These are phyloP conservation scores for Lasaia peninsularis DNA, from an alignment of 1,140 invertebrate species.

Conservation along the genomic window DNA sequence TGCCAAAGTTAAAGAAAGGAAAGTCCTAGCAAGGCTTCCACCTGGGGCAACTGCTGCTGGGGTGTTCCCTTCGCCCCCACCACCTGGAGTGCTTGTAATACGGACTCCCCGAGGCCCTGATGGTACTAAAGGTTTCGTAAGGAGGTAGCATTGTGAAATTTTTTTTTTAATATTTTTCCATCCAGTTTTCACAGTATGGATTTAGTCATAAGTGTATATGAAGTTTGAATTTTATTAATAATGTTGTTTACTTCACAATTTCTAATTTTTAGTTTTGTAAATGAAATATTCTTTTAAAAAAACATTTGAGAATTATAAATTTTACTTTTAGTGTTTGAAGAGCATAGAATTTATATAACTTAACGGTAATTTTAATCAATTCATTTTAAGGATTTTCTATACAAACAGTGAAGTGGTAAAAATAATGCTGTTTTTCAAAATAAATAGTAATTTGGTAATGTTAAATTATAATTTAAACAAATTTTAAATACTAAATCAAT, in stretches of 20 bases:
- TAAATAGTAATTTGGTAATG: too few relatives aligned
- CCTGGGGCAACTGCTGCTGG: conserved; percentile 44
- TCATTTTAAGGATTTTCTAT: too few relatives aligned
- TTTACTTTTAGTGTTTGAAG: too few relatives aligned
- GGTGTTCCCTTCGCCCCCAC: conserved; percentile 65
- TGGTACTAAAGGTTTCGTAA: conserved; percentile 77
- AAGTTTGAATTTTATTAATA: conserved; percentile 2
- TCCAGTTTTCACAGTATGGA: neutral
- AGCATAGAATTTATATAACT: too few relatives aligned
- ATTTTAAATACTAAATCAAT: too few relatives aligned
- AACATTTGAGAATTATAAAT: too few relatives aligned
- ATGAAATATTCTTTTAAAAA: too few relatives aligned
- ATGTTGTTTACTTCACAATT: conserved; percentile 25
- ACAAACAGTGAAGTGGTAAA: too few relatives aligned
- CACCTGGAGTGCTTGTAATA: conserved; percentile 73
- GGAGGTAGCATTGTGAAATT: conserved; percentile 73
- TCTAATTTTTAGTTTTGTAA: too few relatives aligned
- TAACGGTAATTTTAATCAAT: too few relatives aligned
- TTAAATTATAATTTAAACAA: too few relatives aligned
- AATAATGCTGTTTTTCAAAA: too few relatives aligned
- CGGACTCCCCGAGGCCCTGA: conserved; percentile 77
- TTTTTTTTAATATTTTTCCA: neutral
- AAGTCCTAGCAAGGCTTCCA: conserved; percentile 52
- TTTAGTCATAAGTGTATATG: neutral
- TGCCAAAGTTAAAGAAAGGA: conserved; percentile 58